Evolutionary conservation across 1,140 invertebrate species (phyloP).

Genomic region (Pogonomyrmex barbatus): DNA sequence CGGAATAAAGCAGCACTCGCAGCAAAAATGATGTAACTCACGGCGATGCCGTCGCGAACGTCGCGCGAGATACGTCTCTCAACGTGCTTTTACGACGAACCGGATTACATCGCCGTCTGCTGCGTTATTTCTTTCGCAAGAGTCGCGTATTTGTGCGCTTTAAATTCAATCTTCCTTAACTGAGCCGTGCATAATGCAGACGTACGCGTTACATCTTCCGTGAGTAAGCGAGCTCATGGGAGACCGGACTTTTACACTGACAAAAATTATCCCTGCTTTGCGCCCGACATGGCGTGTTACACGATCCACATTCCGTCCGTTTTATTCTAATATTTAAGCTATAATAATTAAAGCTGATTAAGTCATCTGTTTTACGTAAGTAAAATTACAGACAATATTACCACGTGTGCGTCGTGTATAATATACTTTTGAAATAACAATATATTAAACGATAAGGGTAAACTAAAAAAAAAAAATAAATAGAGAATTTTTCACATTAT

Average conservation of each 20-base stretch:
- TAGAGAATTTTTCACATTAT: neutral
- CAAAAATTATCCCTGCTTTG: constrained; percentile 8
- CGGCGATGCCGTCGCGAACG: neutral
- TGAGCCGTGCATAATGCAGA: constrained; percentile 29
- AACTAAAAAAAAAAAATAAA: neutral
- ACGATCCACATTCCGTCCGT: neutral
- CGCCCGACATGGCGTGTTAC: neutral
- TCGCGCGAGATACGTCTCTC: constrained; percentile 25
- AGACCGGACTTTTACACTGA: neutral
- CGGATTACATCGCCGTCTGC: constrained; percentile 39
- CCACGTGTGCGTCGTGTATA: too few species aligned
- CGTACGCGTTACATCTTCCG: neutral
- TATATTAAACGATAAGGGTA: too few species aligned
- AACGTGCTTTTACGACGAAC: constrained; percentile 43
- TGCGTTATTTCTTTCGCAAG: constrained; percentile 33
- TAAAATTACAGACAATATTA: too few species aligned
- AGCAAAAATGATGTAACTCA: constrained; percentile 30
- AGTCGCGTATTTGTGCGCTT: constrained; percentile 40
- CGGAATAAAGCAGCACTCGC: constrained; percentile 17
- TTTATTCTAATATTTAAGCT: neutral
- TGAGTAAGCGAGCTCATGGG: constrained; percentile 1
- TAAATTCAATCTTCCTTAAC: constrained; percentile 56
- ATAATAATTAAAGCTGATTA: neutral
- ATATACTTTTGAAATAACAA: too few species aligned
- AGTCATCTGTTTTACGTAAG: neutral